Conservation (phyloP, 2,888 invertebrate genomes). For the Pantelozetes paolii region DNA sequence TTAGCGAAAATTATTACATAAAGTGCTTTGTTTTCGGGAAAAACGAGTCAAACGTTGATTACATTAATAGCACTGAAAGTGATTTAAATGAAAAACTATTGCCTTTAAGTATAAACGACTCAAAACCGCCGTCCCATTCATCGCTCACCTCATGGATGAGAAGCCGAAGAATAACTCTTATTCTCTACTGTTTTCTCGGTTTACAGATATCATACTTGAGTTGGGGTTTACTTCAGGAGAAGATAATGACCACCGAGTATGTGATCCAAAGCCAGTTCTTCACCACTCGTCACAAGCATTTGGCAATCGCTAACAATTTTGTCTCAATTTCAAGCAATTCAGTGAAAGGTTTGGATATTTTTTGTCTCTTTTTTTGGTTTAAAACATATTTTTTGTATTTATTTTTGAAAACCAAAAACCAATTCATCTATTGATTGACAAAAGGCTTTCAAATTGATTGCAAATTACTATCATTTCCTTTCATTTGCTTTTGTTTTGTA, state of each 20-base stretch:
- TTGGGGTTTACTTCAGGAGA: conserved; percentile 96
- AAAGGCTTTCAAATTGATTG: no score
- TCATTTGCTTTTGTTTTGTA: neutral
- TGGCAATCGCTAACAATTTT: neutral
- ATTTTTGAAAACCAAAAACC: no score
- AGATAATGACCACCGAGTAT: conserved; percentile 77
- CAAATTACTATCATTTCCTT: neutral
- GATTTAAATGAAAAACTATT: conserved; percentile 2
- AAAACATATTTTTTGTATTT: no score
- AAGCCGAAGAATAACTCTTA: neutral
- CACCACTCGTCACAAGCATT: neutral
- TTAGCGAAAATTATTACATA: conserved; percentile 40
- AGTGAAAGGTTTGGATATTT: neutral
- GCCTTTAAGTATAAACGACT: neutral
- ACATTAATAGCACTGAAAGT: neutral
- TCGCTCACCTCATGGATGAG: neutral
- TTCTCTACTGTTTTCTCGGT: conserved; percentile 73
- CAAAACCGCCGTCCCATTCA: neutral
- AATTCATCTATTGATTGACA: no score
- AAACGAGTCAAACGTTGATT: neutral
- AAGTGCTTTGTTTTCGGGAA: conserved; percentile 45
- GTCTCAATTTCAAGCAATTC: neutral
- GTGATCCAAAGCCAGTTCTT: conserved; percentile 38
- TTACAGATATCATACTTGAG: conserved; percentile 84
- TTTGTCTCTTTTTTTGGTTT: no score